These are phyloP conservation scores for Otis tarda DNA, from an alignment of 2,113 vertebrate genomes.

Conservation along the genomic window DNA sequence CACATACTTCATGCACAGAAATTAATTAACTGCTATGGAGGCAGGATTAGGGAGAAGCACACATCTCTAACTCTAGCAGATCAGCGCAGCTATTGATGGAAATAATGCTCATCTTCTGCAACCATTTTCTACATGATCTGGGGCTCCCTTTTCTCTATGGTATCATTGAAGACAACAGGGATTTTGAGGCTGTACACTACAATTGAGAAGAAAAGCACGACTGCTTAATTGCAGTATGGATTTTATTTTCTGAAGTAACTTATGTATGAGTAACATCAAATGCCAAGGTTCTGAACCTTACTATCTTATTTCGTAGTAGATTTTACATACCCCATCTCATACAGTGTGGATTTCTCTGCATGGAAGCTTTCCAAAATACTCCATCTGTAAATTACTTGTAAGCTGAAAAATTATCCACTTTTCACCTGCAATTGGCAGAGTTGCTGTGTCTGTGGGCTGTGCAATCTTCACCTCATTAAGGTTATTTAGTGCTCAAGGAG, in stretches of 20 bases:
- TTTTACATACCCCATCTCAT: neutral
- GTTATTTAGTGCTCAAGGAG: neutral
- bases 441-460: neutral
- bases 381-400: neutral
- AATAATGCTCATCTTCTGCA: neutral
- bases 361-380: neutral
- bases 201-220: neutral
- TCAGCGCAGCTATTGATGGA: neutral
- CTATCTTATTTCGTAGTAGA: neutral
- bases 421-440: neutral
- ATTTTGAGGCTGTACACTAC: accelerated
- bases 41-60: neutral
- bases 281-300: neutral
- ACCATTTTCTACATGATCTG: neutral
- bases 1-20: neutral
- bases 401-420: neutral
- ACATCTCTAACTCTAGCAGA: neutral
- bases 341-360: neutral
- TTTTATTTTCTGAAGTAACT: neutral
- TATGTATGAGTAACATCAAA: neutral
- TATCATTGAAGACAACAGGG: neutral
- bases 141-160: neutral
- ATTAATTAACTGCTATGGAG: neutral
- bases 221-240: neutral
- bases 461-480: neutral